Evolutionary conservation across 92 coral and sea anemone genomes (phyloP).

Genomic region (Palythoa caribaeorum): DNA sequence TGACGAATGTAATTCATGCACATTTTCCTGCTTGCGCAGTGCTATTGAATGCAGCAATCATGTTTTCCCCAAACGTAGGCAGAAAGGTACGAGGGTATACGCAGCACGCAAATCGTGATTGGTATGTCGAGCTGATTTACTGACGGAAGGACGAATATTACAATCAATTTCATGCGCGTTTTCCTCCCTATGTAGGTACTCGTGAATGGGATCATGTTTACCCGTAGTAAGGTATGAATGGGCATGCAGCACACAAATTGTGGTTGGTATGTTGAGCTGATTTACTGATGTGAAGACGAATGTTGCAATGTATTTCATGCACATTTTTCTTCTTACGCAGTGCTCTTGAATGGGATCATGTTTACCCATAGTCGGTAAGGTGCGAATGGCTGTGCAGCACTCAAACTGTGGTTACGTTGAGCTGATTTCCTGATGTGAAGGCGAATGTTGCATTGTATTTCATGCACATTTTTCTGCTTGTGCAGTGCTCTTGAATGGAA

Average conservation of each 20-base stretch:
- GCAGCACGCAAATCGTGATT: not conserved
- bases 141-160: not conserved
- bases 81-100: not conserved
- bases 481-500: not conserved
- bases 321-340: not conserved
- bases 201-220: not conserved
- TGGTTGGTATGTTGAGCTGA: not conserved
- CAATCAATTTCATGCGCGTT: not conserved
- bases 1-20: not conserved
- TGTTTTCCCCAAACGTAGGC: not conserved
- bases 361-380: not conserved
- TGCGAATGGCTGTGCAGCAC: not conserved
- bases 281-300: not conserved
- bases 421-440: not conserved
- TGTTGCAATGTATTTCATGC: not conserved
- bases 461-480: not conserved
- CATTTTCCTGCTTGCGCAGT: not conserved
- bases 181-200: not conserved
- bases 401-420: not conserved
- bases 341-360: not conserved
- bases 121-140: not conserved
- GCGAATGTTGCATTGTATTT: not conserved
- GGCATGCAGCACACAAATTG: no score
- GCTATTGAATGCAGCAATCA: not conserved
- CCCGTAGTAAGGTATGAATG: not conserved